Conservation (phyloP, 2,113 vertebrate genomes). For the Neopipo cinnamomea region DNA sequence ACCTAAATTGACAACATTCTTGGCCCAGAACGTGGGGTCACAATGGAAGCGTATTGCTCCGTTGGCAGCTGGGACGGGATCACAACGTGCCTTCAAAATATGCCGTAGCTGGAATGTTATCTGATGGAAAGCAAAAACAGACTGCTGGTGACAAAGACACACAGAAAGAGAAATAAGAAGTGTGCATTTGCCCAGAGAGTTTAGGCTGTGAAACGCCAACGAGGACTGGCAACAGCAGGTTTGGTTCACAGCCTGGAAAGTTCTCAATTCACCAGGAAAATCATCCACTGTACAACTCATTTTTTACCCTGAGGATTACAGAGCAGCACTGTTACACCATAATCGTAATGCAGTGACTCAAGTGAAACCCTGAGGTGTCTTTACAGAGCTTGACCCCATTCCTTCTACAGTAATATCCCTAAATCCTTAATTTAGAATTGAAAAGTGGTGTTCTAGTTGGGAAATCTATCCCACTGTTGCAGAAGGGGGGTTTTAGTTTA, state of each 20-base stretch:
- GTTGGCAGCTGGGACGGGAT: slow-evolving; percentile 91
- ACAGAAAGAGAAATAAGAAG: neutral
- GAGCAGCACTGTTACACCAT: neutral
- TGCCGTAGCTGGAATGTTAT: slow-evolving; percentile 94
- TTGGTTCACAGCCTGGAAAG: neutral
- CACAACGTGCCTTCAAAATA: slow-evolving; percentile 91
- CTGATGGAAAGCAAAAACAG: slow-evolving; percentile 64
- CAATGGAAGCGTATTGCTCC: slow-evolving; percentile 96
- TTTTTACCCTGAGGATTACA: neutral
- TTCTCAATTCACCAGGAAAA: neutral
- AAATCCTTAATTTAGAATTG: neutral
- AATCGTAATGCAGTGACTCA: neutral
- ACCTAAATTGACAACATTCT: slow-evolving; percentile 98
- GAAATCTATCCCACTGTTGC: neutral
- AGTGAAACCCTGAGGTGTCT: neutral
- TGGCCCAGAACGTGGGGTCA: slow-evolving; percentile 98
- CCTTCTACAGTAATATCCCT: neutral
- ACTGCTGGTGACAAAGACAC: neutral
- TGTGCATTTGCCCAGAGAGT: fast-evolving
- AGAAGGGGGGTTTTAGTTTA: neutral
- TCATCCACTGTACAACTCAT: neutral
- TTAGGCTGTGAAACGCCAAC: neutral
- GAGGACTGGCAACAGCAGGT: neutral
- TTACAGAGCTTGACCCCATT: neutral
- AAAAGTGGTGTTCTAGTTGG: neutral